phyloP scores from a whole-genome alignment of 2,113 vertebrate genomes.

The Platichthys stellatus region DNA sequence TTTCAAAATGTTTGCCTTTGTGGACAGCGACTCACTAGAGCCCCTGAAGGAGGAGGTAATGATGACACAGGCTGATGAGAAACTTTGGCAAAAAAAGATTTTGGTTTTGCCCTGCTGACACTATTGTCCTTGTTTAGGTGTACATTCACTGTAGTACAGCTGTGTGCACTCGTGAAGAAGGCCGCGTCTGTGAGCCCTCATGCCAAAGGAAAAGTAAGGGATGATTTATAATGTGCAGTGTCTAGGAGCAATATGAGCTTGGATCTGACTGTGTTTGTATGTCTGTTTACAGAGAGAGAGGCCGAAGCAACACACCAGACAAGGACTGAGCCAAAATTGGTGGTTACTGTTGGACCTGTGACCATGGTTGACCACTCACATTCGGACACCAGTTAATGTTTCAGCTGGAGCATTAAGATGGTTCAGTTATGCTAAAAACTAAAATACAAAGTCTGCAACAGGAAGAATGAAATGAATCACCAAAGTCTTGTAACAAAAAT shows the following conservation, averaged over 20 bases:
- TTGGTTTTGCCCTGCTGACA: conserved; percentile 1
- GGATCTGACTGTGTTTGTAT: conserved; percentile 32
- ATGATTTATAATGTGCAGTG: neutral
- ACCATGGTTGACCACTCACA: neutral
- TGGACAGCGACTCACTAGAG: conserved; percentile 20
- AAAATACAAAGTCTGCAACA: neutral
- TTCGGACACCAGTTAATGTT: neutral
- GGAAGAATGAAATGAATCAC: neutral
- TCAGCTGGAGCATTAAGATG: neutral
- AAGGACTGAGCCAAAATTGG: conserved; percentile 18
- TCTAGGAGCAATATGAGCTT: neutral
- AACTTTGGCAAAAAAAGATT: neutral
- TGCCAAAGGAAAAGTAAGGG: conserved; percentile 58
- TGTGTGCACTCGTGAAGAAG: conserved; percentile 34
- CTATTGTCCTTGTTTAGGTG: conserved; percentile 44
- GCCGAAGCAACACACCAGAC: neutral
- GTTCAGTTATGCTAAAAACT: neutral
- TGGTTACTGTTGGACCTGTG: conserved; percentile 61
- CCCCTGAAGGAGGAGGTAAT: conserved; percentile 47
- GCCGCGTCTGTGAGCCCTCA: conserved; percentile 48
- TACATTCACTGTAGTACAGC: conserved; percentile 74
- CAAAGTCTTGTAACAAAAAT: neutral
- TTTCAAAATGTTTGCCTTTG: conserved; percentile 71
- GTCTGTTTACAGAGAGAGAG: conserved; percentile 56
- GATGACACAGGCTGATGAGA: neutral